Conservation (phyloP, 2,113 vertebrate genomes). For the Scopus umbretta region DNA sequence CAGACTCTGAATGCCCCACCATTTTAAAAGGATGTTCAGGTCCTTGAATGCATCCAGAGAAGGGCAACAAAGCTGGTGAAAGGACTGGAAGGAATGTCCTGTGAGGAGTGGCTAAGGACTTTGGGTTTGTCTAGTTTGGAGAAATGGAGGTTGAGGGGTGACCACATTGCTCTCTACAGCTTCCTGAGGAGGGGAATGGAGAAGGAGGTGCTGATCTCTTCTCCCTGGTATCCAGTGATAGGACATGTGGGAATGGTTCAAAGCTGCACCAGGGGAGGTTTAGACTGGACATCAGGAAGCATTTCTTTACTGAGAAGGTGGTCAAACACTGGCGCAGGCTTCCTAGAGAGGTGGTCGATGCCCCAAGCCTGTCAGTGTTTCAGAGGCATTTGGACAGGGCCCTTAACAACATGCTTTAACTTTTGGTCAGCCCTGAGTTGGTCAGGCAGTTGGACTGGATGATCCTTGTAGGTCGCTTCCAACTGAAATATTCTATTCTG, state of each 20-base stretch:
- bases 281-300: not conserved
- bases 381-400: not conserved
- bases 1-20: not conserved
- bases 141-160: not conserved
- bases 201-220: not conserved
- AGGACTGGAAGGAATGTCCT: not conserved
- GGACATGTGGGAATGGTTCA: rapidly evolving
- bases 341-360: not conserved
- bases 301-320: not conserved
- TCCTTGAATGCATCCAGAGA: not conserved
- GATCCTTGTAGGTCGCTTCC: not conserved
- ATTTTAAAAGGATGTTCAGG: not conserved
- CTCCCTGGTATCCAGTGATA: not conserved
- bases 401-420: not conserved
- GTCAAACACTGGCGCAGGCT: not conserved
- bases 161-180: not conserved
- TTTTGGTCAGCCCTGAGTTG: not conserved
- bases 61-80: not conserved
- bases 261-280: not conserved
- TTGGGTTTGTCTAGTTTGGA: not conserved
- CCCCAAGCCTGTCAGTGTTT: not conserved
- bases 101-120: not conserved
- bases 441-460: not conserved
- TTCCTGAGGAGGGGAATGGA: not conserved
- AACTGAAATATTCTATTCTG: not conserved